Evolutionary conservation across 2,888 invertebrate genomes (phyloP), one percentile per base, ranked within the genome.

Genomic region (Rhopalosiphum nymphaeae): DNA sequence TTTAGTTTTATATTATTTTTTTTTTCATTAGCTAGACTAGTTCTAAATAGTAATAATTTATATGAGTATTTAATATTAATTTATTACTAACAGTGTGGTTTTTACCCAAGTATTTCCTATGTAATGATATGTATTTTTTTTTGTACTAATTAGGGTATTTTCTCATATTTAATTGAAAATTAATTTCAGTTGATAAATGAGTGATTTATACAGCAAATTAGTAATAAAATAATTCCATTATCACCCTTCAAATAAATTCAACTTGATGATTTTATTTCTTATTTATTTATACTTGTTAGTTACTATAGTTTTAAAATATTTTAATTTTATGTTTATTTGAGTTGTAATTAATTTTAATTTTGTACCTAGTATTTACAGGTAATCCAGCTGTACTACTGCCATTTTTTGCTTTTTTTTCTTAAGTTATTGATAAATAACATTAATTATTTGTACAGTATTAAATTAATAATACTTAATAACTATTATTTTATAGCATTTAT

Each of bases 361-460:
- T 91, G 25, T 91, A 86, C 90, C 94, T 94, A 94, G 94, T 91
- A 87, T 90, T 86, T 78, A 91, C 94, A 91, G 94, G 94, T 94
- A 91, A 93, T 91, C 94, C 94, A 94, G 94, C 94, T 94, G 90
- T 91, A 57, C 91, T 91, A 94, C 94, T 94, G 94, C 94, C 94
- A 90, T 91, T 94, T 92, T 92, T 93, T 49, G 13, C 67, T 10
- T 61, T 16, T n/a, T 67, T 93, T 88, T 78, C 25, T 56, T 78
- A 92, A 53, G 67, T 88, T 67, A n/a, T 56, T 93, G 25, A 88
- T 88, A 88, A 56, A 53, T 67, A 89, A 53, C 16, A 67, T 53
- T 89, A 89, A 78, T 93, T 93, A 78, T 93, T 89, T 93, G 53
- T 93, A 93, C 67, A 11, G 53, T 36, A 10, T 89, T 78, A 88